Evolutionary conservation across 1,140 invertebrate species (phyloP).

Genomic region (Zaprionus kolodkinae): DNA sequence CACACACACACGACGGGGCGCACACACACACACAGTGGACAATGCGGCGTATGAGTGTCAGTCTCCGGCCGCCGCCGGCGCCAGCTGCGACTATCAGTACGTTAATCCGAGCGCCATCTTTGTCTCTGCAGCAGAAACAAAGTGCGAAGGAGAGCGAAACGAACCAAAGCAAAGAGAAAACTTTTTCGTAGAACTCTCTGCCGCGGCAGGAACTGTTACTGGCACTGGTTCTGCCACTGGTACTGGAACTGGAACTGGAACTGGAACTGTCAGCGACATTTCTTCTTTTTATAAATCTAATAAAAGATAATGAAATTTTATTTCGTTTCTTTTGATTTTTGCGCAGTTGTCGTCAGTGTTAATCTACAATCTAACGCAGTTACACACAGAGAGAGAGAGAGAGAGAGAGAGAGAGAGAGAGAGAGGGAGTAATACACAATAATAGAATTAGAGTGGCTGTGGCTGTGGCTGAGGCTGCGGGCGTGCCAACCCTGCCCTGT

Average conservation of each 20-base stretch:
- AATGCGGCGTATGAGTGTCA: conserved; percentile 72
- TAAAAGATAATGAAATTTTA: conserved; percentile 82
- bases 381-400: conserved; percentile 64
- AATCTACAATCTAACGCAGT: conserved; percentile 76
- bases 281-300: conserved; percentile 80
- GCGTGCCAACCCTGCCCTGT: conserved; percentile 13
- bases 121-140: conserved; percentile 51
- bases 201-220: not conserved
- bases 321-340: conserved; percentile 80
- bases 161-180: conserved; percentile 43
- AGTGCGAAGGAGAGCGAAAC: not conserved
- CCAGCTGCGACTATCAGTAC: conserved; percentile 73
- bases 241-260: not conserved
- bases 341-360: conserved; percentile 71
- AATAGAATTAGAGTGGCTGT: conserved; percentile 78
- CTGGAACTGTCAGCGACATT: conserved; percentile 36
- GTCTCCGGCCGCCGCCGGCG: conserved; percentile 57
- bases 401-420: conserved; percentile 41
- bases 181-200: conserved; percentile 43
- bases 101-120: conserved; percentile 77
- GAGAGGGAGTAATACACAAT: conserved; percentile 59
- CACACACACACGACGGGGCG: conserved; percentile 7
- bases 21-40: conserved; percentile 13
- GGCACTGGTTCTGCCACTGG: not conserved
- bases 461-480: conserved; percentile 21